These are phyloP conservation scores for Fukomys damarensis DNA, from an alignment of 2,113 vertebrate genomes.

Conservation along the genomic window DNA sequence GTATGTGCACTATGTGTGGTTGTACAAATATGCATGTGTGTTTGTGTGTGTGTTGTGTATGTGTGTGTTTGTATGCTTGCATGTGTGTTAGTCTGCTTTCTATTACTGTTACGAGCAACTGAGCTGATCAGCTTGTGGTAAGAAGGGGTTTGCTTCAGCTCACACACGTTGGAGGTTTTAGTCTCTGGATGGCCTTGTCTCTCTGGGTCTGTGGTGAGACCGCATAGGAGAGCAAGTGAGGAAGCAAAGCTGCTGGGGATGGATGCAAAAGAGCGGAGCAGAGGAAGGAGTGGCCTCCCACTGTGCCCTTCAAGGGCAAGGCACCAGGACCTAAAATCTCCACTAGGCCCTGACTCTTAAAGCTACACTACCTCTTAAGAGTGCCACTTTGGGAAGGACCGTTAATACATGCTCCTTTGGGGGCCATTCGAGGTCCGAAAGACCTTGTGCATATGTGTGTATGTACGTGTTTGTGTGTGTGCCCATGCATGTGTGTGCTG, in stretches of 20 bases:
- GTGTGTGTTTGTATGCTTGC: neutral
- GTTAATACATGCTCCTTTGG: neutral
- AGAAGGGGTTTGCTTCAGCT: neutral
- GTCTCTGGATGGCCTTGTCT: neutral
- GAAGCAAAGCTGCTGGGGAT: neutral
- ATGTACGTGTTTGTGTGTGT: neutral
- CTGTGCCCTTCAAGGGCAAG: neutral
- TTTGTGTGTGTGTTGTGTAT: neutral
- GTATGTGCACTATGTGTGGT: neutral
- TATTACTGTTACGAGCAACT: neutral
- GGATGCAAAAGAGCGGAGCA: neutral
- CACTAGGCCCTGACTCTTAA: neutral
- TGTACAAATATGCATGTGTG: neutral
- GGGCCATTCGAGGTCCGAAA: neutral
- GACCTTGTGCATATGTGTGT: neutral
- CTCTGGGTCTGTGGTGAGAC: neutral
- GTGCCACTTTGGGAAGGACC: neutral
- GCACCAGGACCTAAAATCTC: neutral
- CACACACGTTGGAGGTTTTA: neutral
- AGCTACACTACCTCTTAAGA: neutral
- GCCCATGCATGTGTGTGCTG: no score
- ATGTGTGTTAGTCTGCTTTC: neutral
- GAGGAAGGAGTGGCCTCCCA: no score
- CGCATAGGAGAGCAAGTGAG: neutral
- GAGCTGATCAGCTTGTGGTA: neutral